Conservation (phyloP, 2,888 invertebrate genomes). For the Patella caerulea region DNA sequence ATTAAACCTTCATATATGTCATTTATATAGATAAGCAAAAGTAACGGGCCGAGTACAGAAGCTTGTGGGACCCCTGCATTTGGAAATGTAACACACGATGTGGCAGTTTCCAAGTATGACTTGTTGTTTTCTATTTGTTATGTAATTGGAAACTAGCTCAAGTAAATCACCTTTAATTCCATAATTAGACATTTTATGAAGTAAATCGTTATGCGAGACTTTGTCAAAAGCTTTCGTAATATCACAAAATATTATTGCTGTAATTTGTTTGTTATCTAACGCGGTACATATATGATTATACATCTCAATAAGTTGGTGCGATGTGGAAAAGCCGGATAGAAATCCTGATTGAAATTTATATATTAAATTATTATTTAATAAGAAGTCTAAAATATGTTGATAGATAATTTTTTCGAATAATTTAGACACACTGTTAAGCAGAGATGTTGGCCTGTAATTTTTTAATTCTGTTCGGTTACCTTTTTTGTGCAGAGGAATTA, state of each 20-base stretch:
- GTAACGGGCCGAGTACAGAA: neutral
- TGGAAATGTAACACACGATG: neutral
- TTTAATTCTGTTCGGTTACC: constrained; percentile 28
- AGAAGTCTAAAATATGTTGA: constrained; percentile 32
- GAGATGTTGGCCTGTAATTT: constrained; percentile 42
- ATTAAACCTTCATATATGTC: neutral
- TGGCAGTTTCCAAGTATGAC: neutral
- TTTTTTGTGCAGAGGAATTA: constrained; percentile 40
- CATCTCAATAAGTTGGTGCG: constrained; percentile 37
- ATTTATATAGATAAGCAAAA: neutral
- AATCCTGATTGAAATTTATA: constrained; percentile 41
- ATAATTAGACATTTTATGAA: constrained; percentile 20
- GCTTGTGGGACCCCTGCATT: neutral
- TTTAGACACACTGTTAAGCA: constrained; percentile 35
- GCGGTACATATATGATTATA: constrained; percentile 30
- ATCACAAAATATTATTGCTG: constrained; percentile 38
- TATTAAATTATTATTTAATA: constrained; percentile 34
- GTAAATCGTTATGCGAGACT: constrained; percentile 2
- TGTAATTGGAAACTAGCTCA: neutral
- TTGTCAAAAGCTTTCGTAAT: constrained; percentile 31
- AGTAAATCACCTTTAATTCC: constrained; percentile 13
- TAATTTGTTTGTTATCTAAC: constrained; percentile 29
- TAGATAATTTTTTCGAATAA: constrained; percentile 38
- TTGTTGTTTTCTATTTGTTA: neutral
- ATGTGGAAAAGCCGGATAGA: constrained; percentile 35